Evolutionary conservation across 2,113 vertebrate species (phyloP).

Genomic region (Lontra canadensis): DNA sequence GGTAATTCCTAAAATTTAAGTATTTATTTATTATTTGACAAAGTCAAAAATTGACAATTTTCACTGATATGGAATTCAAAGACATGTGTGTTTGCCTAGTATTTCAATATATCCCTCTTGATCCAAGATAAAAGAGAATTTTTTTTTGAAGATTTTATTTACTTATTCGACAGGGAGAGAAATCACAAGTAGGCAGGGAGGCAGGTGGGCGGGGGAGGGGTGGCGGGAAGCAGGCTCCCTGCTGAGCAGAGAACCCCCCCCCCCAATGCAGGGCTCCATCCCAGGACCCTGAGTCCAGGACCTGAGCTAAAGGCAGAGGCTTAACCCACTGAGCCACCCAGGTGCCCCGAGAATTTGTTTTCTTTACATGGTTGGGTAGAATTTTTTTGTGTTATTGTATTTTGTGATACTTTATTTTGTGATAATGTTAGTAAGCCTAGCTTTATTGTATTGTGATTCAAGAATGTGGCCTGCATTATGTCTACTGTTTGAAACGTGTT

Average conservation of each 20-base stretch:
- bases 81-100: neutral
- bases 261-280: no score
- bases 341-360: neutral
- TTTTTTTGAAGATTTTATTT: neutral
- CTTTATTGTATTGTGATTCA: neutral
- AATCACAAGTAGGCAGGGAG: no score
- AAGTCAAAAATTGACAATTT: neutral
- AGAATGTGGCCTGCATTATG: neutral
- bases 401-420: neutral
- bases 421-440: neutral
- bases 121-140: neutral
- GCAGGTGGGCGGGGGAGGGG: no score
- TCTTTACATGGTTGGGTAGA: neutral
- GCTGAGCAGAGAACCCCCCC: no score
- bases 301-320: no score
- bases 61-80: neutral
- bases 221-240: no score
- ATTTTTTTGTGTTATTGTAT: neutral
- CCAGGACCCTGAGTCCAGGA: no score
- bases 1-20: neutral
- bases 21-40: neutral
- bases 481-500: neutral
- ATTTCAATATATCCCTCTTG: neutral
- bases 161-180: no score
- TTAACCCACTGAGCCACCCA: no score